phyloP scores from a whole-genome alignment of 2,113 vertebrate genomes.

The Anthoscopus minutus region DNA sequence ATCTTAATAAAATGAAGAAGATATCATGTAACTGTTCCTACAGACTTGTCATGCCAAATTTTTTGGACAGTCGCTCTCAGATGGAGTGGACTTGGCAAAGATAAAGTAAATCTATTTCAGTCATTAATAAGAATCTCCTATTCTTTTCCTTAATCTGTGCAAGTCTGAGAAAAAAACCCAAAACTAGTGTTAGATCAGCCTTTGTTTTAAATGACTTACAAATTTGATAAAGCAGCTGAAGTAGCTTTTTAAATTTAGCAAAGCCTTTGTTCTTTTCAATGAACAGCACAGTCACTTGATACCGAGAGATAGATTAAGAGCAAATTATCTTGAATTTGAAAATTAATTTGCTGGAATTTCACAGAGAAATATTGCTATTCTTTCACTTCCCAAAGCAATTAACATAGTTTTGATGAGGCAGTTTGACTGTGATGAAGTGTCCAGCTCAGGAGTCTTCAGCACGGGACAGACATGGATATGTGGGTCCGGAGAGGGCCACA shows the following conservation, averaged over 20 bases:
- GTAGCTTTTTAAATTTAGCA: neutral
- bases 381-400: constrained; percentile 27
- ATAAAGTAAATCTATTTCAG: neutral
- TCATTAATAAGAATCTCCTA: neutral
- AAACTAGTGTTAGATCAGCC: neutral
- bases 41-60: neutral
- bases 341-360: constrained; percentile 33
- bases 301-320: constrained; percentile 8
- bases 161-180: neutral
- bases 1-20: neutral
- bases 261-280: constrained; percentile 32
- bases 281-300: neutral
- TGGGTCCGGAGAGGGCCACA: neutral
- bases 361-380: constrained; percentile 5
- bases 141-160: neutral
- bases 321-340: constrained; percentile 49
- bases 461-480: too few relatives aligned
- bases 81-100: neutral
- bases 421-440: neutral
- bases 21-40: neutral
- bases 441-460: neutral
- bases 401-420: neutral
- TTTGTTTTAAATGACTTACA: neutral
- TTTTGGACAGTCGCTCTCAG: neutral
- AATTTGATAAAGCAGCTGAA: neutral